Conservation (phyloP, 2,113 vertebrate species). For the Delphinus delphis region DNA sequence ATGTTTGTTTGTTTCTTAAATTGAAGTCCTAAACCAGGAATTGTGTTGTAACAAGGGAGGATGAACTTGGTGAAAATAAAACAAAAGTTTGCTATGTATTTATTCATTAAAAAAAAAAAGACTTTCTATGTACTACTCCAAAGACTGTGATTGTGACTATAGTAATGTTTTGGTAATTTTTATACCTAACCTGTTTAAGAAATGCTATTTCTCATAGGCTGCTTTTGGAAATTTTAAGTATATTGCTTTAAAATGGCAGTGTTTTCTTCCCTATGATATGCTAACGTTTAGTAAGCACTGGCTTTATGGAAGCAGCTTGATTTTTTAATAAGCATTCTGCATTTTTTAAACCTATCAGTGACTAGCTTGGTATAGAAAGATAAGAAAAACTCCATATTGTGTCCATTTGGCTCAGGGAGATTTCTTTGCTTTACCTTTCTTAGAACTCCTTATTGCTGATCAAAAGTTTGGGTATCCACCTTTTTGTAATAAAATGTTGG, state of each 20-base stretch:
- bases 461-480: background rate
- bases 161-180: slow-evolving; percentile 63
- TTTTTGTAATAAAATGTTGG: background rate
- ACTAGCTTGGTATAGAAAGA: slow-evolving; percentile 40
- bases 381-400: slow-evolving; percentile 53
- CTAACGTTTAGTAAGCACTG: slow-evolving; percentile 72
- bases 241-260: slow-evolving; percentile 67
- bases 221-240: slow-evolving; percentile 64
- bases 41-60: slow-evolving; percentile 70
- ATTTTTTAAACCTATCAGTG: slow-evolving; percentile 43
- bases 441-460: background rate
- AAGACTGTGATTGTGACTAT: slow-evolving; percentile 55
- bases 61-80: slow-evolving; percentile 56
- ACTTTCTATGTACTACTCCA: slow-evolving; percentile 70
- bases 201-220: slow-evolving; percentile 77
- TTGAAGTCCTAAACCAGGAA: slow-evolving; percentile 63
- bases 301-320: slow-evolving; percentile 69
- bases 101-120: slow-evolving; percentile 67
- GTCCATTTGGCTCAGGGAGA: slow-evolving; percentile 69
- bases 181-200: slow-evolving; percentile 78
- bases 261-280: slow-evolving; percentile 69
- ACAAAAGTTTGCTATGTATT: slow-evolving; percentile 41
- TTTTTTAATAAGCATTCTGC: slow-evolving; percentile 77
- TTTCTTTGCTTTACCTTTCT: slow-evolving; percentile 70
- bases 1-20: background rate